phyloP scores from a whole-genome alignment of 2,113 vertebrate genomes.

The Meleagris gallopavo region DNA sequence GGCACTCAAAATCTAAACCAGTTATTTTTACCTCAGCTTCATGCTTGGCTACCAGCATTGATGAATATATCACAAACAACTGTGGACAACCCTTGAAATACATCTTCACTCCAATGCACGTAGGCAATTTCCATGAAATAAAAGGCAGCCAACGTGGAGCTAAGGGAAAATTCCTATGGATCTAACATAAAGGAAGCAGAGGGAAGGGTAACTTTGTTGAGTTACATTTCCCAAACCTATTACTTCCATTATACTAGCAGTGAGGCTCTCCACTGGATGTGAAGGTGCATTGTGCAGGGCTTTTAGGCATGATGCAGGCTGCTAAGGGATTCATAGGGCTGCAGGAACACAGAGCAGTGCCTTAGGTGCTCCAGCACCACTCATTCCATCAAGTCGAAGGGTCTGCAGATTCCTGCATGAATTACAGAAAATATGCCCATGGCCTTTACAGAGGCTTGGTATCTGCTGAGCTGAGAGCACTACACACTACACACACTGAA shows the following conservation, averaged over 20 bases:
- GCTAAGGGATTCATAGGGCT: background rate
- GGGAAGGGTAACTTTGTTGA: background rate
- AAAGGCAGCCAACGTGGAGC: background rate
- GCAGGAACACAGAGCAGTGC: background rate
- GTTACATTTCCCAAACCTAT: background rate
- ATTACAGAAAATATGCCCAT: background rate
- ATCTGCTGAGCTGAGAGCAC: background rate
- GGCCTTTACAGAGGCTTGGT: background rate
- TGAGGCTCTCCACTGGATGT: accelerated
- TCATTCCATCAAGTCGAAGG: accelerated
- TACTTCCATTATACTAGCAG: background rate
- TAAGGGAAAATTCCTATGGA: background rate
- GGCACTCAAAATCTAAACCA: background rate
- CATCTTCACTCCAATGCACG: background rate
- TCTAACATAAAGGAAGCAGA: background rate
- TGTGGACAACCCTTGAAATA: background rate
- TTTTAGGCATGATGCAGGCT: background rate
- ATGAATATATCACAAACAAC: background rate
- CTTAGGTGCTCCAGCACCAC: background rate
- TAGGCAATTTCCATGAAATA: background rate
- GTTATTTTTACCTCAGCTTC: background rate
- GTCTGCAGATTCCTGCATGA: background rate
- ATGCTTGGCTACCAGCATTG: background rate
- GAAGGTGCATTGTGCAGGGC: background rate
- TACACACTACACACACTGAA: background rate